Evolutionary conservation across 2,113 vertebrate species (phyloP).

Genomic region (Pollachius pollachius): DNA sequence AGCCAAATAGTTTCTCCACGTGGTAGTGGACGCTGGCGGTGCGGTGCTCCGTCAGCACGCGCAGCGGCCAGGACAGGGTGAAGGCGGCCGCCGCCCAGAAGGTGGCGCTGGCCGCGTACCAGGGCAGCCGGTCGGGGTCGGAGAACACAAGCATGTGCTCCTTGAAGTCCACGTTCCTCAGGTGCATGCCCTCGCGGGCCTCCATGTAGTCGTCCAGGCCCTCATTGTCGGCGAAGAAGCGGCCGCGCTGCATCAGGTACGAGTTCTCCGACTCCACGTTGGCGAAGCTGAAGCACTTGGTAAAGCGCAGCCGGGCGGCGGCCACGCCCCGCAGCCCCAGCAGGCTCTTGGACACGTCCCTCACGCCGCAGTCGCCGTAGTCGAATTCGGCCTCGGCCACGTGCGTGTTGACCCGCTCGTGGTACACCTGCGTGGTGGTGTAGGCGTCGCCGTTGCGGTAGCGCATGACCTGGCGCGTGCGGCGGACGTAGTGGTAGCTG

Average conservation of each 20-base stretch:
- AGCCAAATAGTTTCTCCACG: constrained; percentile 96
- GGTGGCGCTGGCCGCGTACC: constrained; percentile 86
- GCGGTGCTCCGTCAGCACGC: constrained; percentile 88
- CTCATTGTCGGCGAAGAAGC: constrained; percentile 96
- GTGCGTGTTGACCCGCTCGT: constrained; percentile 93
- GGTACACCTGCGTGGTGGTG: constrained; percentile 88
- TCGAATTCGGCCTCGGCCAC: constrained; percentile 95
- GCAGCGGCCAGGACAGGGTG: constrained; percentile 92
- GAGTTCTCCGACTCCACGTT: constrained; percentile 96
- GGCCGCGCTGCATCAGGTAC: constrained; percentile 91
- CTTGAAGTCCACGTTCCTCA: constrained; percentile 97
- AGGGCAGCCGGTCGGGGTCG: constrained; percentile 85
- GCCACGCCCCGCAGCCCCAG: constrained; percentile 86
- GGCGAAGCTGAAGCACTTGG: constrained; percentile 98
- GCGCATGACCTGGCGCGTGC: constrained; percentile 90
- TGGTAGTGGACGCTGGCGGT: constrained; percentile 95
- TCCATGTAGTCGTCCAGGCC: constrained; percentile 98
- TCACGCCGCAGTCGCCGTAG: constrained; percentile 90
- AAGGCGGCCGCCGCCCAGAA: constrained; percentile 92
- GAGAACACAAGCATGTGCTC: constrained; percentile 94
- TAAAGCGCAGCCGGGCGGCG: constrained; percentile 89
- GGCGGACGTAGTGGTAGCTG: constrained; percentile 92
- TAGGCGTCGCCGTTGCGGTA: constrained; percentile 92
- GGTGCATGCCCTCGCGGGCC: constrained; percentile 96
- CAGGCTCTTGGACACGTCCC: constrained; percentile 91